Evolutionary conservation across 2,113 vertebrate genomes (phyloP), one percentile per base, ranked within the genome.

Genomic region (Catharus minimus): DNA sequence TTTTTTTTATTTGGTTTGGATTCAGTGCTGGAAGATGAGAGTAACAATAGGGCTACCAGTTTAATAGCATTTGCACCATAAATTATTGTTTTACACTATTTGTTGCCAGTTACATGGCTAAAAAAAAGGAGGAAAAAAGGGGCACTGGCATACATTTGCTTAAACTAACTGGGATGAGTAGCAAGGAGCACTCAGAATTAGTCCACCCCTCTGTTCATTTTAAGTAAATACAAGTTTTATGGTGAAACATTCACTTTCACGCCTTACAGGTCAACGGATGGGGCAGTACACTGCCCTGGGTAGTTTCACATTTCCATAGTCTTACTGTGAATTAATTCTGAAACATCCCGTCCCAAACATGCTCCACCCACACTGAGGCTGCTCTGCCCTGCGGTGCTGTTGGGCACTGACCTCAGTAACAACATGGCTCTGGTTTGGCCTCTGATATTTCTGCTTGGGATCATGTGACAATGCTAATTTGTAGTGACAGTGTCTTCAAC

Each of bases 371-470:
- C 7, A 0, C 41, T 1, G 9, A 22, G 53, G 8, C 49, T 32
- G 49, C 3, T 46, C 18, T 32, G 57, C 2, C 0, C 50, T 41
- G 39, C 0, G 0, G 27, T 49, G 47, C 32, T 41, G 6, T 53
- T 82, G 55, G 55, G 67, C 57, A 20, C 49, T 52, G 69, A n/a
- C 77, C 43, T 56, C 36, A 15, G 21, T 20, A 68, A 85, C 71
- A 75, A 4, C 22, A 10, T n/a, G 0, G 30, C 66, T 89, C 85
- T 94, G 88, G 55, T 89, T 81, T 53, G 58, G 12, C 19, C 3
- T 95, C 32, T 46, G 18, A 3, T 36, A 11, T 32, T 89, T 75
- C 77, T 75, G 27, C 32, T 60, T 26, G 78, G 71, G 36, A 57
- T 79, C 57, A 79, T 72, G 53, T 79, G 52, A 27, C 43, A 16